Evolutionary conservation across 2,888 invertebrate genomes (phyloP).

Genomic region (Drosophila atroscutellata): DNA sequence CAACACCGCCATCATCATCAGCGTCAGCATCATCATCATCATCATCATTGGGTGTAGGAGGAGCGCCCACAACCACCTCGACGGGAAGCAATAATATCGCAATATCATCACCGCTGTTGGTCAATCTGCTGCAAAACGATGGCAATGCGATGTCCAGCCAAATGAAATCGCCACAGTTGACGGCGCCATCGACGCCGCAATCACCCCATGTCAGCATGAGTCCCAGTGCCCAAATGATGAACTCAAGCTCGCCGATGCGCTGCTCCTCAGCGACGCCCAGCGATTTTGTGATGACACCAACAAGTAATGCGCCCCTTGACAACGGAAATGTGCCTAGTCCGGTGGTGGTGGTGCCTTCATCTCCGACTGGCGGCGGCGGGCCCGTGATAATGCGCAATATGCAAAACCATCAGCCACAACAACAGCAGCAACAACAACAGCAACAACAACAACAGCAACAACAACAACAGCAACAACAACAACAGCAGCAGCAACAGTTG

Average conservation of each 20-base stretch:
- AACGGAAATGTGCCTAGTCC: conserved; percentile 63
- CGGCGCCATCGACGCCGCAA: conserved; percentile 59
- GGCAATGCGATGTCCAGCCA: conserved; percentile 83
- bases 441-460: conserved; percentile 63
- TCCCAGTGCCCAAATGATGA: conserved; percentile 67
- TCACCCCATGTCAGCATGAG: conserved; percentile 72
- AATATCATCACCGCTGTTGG: conserved; percentile 94
- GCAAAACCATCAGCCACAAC: conserved; percentile 65
- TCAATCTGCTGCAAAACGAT: conserved; percentile 96
- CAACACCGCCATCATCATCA: conserved; percentile 27
- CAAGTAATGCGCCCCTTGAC: conserved; percentile 39
- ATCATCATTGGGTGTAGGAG: conserved; percentile 16
- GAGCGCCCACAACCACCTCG: conserved; percentile 54
- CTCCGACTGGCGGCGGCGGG: conserved; percentile 66
- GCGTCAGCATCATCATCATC: conserved; percentile 20
- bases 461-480: conserved; percentile 57
- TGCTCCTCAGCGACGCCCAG: conserved; percentile 72
- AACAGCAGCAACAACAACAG: conserved; percentile 50
- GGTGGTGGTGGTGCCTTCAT: conserved; percentile 74
- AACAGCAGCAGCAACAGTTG: conserved; percentile 64
- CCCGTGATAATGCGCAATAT: conserved; percentile 69
- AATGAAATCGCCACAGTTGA: conserved; percentile 75
- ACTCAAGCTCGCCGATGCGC: conserved; percentile 77
- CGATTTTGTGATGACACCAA: conserved; percentile 67
- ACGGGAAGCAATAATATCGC: conserved; percentile 87